Evolutionary conservation across 2,797 vertebrate genomes (phyloP).

Genomic region (Microhierax caerulescens): DNA sequence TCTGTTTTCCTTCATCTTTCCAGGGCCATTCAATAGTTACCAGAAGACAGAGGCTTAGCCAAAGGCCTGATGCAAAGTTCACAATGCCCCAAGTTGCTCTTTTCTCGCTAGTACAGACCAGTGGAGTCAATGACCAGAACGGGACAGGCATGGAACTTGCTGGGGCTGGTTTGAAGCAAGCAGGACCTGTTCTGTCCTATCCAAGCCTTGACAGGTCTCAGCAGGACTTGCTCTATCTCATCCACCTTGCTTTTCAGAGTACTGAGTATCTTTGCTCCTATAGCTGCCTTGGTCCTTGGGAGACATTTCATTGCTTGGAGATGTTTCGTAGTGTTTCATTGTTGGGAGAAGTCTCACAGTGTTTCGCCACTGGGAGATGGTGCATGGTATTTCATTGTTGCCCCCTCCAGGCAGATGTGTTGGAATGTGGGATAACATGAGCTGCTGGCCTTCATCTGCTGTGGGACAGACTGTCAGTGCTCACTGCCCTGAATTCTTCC

Average conservation of each 20-base stretch:
- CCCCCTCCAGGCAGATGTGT: slow-evolving; percentile 66
- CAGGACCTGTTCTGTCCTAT: neutral
- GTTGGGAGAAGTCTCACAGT: neutral
- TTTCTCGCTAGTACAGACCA: neutral
- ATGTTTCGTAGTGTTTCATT: neutral
- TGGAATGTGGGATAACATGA: slow-evolving; percentile 86
- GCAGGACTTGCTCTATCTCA: neutral
- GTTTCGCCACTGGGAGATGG: neutral
- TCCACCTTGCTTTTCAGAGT: neutral
- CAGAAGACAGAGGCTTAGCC: neutral
- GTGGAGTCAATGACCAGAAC: neutral
- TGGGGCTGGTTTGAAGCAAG: neutral
- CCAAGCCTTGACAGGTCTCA: neutral
- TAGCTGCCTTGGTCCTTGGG: neutral
- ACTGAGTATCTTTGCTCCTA: neutral
- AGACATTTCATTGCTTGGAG: neutral
- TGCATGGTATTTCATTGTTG: neutral
- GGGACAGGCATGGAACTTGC: neutral
- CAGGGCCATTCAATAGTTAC: neutral
- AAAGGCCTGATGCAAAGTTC: neutral
- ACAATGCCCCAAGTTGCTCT: neutral
- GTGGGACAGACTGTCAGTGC: slow-evolving; percentile 79
- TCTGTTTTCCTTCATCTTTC: neutral
- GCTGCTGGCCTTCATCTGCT: slow-evolving; percentile 83
- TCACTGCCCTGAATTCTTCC: slow-evolving; percentile 81